Percentiles rank a stretch among this genome's conserved stretches.
phyloP scores from a whole-genome alignment of 2,797 vertebrate species.

The Dendrocincla tyrannina region DNA sequence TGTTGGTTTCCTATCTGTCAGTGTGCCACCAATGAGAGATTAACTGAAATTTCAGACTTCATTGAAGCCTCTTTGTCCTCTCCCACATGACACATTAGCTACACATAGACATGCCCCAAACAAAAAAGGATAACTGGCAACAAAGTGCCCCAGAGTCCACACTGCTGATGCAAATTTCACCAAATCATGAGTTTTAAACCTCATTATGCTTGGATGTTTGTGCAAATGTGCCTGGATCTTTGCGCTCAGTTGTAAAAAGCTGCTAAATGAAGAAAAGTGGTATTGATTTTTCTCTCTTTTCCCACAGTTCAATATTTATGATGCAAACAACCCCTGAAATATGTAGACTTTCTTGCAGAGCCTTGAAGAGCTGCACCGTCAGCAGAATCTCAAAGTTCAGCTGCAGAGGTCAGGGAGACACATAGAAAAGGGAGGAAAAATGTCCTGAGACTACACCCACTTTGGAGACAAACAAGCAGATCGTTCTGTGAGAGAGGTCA shows the following conservation, averaged over 20 bases:
- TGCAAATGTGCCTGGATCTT: background rate
- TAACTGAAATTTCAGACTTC: background rate
- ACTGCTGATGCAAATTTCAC: background rate
- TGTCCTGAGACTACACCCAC: background rate
- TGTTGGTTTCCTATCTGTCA: background rate
- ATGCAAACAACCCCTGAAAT: conserved; percentile 5
- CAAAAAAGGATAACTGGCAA: background rate
- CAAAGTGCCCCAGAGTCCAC: background rate
- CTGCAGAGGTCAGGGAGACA: background rate
- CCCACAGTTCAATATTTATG: background rate
- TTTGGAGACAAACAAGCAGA: background rate
- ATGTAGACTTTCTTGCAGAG: background rate
- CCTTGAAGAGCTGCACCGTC: background rate
- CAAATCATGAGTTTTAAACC: background rate
- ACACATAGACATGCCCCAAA: background rate
- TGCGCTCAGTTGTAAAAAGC: background rate
- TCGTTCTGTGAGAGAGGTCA: background rate
- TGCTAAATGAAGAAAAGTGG: background rate
- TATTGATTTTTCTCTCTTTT: background rate
- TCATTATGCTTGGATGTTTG: background rate
- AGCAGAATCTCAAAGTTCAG: conserved; percentile 2
- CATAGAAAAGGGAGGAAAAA: background rate
- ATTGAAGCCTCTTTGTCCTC: background rate
- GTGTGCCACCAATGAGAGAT: background rate
- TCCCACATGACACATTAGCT: background rate